Conservation (phyloP, 1,140 invertebrate species). For the Ips typographus region DNA sequence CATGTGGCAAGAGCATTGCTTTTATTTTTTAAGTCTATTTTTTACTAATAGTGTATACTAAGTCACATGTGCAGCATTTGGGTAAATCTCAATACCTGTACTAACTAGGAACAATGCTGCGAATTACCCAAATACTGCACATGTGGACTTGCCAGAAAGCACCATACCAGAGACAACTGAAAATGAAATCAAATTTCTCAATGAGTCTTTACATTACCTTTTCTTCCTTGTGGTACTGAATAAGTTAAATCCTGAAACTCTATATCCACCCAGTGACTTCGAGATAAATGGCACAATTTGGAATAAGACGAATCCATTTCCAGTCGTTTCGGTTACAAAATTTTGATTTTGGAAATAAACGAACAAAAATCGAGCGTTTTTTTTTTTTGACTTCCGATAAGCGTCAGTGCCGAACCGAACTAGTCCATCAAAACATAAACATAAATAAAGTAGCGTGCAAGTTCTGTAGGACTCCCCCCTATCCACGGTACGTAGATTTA, state of each 20-base stretch:
- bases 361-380: neutral
- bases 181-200: neutral
- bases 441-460: constrained; percentile 21
- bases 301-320: constrained; percentile 11
- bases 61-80: neutral
- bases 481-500: neutral
- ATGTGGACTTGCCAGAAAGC: too few relatives aligned
- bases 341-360: too few relatives aligned
- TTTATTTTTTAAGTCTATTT: neutral
- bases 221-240: constrained; percentile 63
- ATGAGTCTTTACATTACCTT: constrained; percentile 54
- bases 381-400: neutral
- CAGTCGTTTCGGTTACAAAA: neutral
- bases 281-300: constrained; percentile 54
- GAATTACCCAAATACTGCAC: too few relatives aligned
- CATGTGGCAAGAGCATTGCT: too few relatives aligned
- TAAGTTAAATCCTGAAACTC: constrained; percentile 72
- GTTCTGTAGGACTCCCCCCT: neutral
- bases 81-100: neutral
- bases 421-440: constrained; percentile 9
- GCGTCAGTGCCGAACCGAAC: constrained; percentile 4
- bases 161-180: neutral
- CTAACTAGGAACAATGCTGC: neutral
- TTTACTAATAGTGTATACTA: neutral
- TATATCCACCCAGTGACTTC: constrained; percentile 66